Conservation (phyloP, 2,888 invertebrate genomes). For the Nowickia ferox region DNA sequence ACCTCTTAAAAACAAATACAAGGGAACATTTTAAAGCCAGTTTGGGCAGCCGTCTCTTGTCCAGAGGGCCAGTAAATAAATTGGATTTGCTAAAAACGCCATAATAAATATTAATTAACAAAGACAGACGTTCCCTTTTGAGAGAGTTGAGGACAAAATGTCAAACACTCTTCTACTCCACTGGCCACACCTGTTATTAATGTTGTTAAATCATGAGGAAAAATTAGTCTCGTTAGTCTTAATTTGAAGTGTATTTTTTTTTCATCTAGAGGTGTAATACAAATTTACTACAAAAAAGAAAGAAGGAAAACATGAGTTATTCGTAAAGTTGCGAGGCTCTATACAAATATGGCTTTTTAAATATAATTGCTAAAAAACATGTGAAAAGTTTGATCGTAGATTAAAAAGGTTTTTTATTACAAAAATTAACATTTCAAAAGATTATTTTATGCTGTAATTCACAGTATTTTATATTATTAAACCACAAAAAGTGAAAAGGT, state of each 20-base stretch:
- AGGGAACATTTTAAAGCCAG: background rate
- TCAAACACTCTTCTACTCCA: constrained; percentile 4
- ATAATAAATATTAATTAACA: constrained; percentile 53
- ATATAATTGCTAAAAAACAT: constrained; percentile 35
- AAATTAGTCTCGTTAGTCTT: background rate
- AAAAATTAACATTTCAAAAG: too few species aligned
- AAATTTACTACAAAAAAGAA: background rate
- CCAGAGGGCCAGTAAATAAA: background rate
- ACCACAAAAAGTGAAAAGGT: too few species aligned
- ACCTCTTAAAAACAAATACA: background rate
- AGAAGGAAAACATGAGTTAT: background rate
- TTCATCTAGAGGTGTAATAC: too few species aligned
- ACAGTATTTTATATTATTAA: too few species aligned
- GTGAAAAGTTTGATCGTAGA: constrained; percentile 21
- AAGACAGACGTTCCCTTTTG: background rate
- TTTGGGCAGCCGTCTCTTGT: background rate
- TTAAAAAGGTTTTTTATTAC: background rate
- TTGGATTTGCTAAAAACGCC: constrained; percentile 26
- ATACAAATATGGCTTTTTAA: constrained; percentile 48
- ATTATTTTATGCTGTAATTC: too few species aligned
- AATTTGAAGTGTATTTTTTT: background rate
- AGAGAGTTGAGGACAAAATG: background rate
- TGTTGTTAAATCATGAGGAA: constrained; percentile 7
- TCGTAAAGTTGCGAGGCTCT: background rate
- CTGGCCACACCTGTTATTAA: constrained; percentile 37